phyloP scores from a whole-genome alignment of 2,888 invertebrate genomes.

The Axea sp. region DNA sequence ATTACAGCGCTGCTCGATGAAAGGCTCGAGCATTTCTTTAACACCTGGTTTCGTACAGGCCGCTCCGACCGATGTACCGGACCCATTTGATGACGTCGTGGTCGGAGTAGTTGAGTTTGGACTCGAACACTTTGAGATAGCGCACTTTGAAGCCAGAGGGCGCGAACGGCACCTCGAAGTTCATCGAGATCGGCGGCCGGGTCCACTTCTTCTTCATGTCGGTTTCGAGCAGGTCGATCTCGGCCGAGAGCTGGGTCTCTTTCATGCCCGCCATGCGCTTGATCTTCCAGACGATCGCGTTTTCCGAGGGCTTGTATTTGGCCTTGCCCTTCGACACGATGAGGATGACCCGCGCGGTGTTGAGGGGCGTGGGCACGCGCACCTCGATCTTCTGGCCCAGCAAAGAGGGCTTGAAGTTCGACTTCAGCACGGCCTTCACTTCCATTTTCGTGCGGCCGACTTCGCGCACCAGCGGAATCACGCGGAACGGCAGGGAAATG shows the following conservation, averaged over 20 bases:
- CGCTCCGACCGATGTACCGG: constrained; percentile 99
- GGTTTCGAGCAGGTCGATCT: constrained; percentile 98
- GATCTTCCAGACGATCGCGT: constrained; percentile 95
- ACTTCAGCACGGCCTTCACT: constrained; percentile 99
- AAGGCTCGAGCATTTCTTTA: constrained; percentile 82
- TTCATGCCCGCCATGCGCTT: constrained; percentile 97
- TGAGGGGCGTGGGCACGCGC: constrained; percentile 98
- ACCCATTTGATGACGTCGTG: constrained; percentile 99
- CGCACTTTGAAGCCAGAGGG: constrained; percentile 99
- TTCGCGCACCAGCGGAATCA: constrained; percentile 98
- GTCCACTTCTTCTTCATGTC: constrained; percentile 99
- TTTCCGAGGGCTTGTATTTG: constrained; percentile 99
- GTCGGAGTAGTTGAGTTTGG: constrained; percentile 99
- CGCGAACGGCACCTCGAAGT: constrained; percentile 99
- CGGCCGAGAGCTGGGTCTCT: constrained; percentile 99
- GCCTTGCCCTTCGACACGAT: constrained; percentile 99
- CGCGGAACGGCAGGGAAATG: constrained; percentile 99
- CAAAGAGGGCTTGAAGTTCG: constrained; percentile 98
- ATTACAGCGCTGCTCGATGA: too few species aligned
- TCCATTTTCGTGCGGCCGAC: constrained; percentile 99
- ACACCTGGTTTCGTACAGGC: constrained; percentile 99
- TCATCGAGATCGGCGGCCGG: constrained; percentile 99
- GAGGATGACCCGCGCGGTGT: constrained; percentile 98
- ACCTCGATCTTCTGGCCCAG: constrained; percentile 99
- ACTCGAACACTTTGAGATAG: constrained; percentile 99